These are phyloP conservation scores for Buphagus erythrorhynchus DNA, from an alignment of 2,797 vertebrate species.

Conservation along the genomic window DNA sequence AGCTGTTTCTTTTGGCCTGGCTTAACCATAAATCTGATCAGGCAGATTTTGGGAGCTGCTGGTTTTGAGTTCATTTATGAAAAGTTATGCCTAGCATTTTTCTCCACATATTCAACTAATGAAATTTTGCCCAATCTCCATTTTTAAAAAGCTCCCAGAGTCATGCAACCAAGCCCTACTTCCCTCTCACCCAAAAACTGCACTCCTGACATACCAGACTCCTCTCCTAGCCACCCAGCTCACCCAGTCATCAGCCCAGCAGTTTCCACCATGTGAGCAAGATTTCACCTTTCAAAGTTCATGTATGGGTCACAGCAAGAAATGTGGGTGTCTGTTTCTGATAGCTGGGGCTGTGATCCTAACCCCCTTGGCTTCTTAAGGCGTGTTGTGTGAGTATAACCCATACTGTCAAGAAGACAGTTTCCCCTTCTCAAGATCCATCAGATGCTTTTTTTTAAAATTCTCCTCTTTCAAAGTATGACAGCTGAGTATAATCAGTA, in stretches of 20 bases:
- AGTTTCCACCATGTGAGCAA: neutral
- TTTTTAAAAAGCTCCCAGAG: neutral
- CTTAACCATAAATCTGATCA: neutral
- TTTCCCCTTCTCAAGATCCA: neutral
- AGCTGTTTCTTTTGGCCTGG: neutral
- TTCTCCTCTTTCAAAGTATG: neutral
- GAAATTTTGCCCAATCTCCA: neutral
- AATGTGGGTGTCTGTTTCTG: neutral
- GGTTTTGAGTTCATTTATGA: neutral
- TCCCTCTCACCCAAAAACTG: neutral
- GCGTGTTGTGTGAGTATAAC: neutral
- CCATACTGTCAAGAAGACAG: neutral
- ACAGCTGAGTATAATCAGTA: neutral
- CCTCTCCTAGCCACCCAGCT: neutral
- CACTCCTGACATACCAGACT: neutral
- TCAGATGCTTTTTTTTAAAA: fast-evolving
- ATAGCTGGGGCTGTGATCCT: neutral
- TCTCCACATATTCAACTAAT: neutral
- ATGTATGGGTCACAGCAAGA: neutral
- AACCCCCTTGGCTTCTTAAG: neutral
- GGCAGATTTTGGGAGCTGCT: neutral
- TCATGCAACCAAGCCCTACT: neutral
- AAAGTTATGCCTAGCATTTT: neutral
- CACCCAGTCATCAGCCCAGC: neutral
- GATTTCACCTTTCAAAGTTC: neutral